These are phyloP conservation scores for Zeuzera pyrina DNA, from an alignment of 2,888 invertebrate genomes.

Conservation along the genomic window DNA sequence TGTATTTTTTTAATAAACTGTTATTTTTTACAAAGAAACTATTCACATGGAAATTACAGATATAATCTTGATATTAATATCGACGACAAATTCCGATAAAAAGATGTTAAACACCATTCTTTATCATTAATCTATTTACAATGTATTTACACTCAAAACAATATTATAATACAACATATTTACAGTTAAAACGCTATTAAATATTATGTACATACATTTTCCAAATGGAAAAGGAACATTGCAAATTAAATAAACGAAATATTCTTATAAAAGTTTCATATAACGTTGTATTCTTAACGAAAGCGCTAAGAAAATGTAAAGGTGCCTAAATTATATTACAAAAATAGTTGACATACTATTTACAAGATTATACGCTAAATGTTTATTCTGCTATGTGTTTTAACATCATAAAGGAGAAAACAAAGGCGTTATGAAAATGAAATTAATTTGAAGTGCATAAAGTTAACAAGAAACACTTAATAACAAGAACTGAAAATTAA, in stretches of 20 bases:
- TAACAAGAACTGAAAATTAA: no score
- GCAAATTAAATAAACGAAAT: no score
- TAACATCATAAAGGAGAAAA: no score
- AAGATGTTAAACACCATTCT: slow-evolving; percentile 56
- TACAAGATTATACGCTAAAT: background rate
- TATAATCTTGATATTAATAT: slow-evolving; percentile 57
- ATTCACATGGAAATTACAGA: slow-evolving; percentile 64
- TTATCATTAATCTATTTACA: slow-evolving; percentile 25
- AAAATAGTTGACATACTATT: background rate
- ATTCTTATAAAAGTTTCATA: no score
- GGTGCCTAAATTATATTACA: no score
- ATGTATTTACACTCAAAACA: slow-evolving; percentile 44
- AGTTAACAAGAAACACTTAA: no score
- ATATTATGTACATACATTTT: no score
- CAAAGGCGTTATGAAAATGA: no score
- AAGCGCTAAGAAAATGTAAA: no score
- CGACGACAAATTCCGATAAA: slow-evolving; percentile 54
- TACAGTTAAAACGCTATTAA: slow-evolving; percentile 14
- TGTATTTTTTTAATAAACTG: slow-evolving; percentile 59
- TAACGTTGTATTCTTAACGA: no score
- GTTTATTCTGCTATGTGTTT: background rate
- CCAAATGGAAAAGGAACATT: no score
- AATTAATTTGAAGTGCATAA: no score
- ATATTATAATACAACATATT: slow-evolving; percentile 27
- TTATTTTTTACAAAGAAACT: slow-evolving; percentile 61